Conservation (phyloP, 2,113 vertebrate genomes). For the Abramis brama region DNA sequence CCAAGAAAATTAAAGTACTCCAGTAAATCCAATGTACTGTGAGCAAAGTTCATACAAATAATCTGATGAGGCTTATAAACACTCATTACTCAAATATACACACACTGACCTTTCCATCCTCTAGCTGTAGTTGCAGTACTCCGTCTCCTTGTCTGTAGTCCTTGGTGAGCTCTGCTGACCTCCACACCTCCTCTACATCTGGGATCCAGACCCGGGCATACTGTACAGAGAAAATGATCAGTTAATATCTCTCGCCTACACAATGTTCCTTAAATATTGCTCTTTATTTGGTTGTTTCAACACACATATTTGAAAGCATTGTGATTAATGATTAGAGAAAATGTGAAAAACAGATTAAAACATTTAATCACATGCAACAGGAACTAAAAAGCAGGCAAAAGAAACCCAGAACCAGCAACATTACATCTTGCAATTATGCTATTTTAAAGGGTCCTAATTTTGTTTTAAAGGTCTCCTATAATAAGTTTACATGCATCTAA, state of each 20-base stretch:
- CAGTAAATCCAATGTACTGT: neutral
- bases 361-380: neutral
- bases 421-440: no score
- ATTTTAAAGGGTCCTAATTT: no score
- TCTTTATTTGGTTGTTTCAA: no score
- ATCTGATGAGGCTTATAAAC: neutral
- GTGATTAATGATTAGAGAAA: neutral
- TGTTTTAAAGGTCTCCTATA: no score
- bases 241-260: neutral
- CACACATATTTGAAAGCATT: neutral
- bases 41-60: neutral
- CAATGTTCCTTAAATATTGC: neutral
- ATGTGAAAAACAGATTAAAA: neutral
- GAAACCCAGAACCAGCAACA: neutral
- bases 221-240: conserved; percentile 67
- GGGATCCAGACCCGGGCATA: conserved; percentile 97
- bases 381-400: neutral
- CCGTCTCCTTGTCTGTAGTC: conserved; percentile 91
- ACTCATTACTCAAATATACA: neutral
- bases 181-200: conserved; percentile 95
- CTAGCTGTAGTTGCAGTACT: conserved; percentile 86
- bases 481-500: no score
- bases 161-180: conserved; percentile 91
- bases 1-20: neutral
- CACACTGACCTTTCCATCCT: conserved; percentile 87